phyloP scores from a whole-genome alignment of 2,113 vertebrate species.

The Coryphaenoides rupestris region DNA sequence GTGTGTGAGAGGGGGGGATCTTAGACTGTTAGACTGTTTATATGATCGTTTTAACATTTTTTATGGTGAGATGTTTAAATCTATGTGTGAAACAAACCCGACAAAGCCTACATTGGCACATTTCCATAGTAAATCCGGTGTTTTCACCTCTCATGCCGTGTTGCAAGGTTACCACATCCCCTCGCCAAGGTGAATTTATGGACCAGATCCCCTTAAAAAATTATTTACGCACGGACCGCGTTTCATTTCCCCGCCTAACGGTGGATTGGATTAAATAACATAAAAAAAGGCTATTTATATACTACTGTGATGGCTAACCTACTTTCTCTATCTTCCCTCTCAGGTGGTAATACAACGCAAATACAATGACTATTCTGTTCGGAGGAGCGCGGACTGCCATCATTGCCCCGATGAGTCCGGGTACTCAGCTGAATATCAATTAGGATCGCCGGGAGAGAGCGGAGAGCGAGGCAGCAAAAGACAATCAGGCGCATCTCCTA shows the following conservation, averaged over 20 bases:
- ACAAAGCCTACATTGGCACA: constrained; percentile 34
- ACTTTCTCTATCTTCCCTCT: constrained; percentile 40
- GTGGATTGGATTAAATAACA: constrained; percentile 42
- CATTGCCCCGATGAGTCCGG: constrained; percentile 72
- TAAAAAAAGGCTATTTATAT: neutral
- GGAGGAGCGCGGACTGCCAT: constrained; percentile 67
- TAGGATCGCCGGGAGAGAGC: constrained; percentile 67
- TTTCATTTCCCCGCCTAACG: constrained; percentile 53
- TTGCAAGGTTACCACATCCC: too few relatives aligned
- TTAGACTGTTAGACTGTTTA: too few relatives aligned
- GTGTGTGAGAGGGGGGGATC: too few relatives aligned
- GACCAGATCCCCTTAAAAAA: constrained; percentile 70
- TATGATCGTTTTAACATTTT: too few relatives aligned
- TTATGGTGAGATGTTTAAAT: too few relatives aligned
- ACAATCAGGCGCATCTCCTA: constrained; percentile 45
- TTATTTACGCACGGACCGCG: constrained; percentile 70
- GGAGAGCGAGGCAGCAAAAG: constrained; percentile 41
- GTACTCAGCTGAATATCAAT: constrained; percentile 78
- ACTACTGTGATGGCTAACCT: constrained; percentile 22
- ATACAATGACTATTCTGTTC: constrained; percentile 68
- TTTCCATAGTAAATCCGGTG: constrained; percentile 58
- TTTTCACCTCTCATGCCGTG: neutral
- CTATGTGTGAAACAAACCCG: too few relatives aligned
- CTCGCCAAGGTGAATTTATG: constrained; percentile 76
- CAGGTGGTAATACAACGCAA: constrained; percentile 60